These are phyloP conservation scores for Beris chalybata DNA, from an alignment of 2,888 invertebrate species.

Conservation along the genomic window DNA sequence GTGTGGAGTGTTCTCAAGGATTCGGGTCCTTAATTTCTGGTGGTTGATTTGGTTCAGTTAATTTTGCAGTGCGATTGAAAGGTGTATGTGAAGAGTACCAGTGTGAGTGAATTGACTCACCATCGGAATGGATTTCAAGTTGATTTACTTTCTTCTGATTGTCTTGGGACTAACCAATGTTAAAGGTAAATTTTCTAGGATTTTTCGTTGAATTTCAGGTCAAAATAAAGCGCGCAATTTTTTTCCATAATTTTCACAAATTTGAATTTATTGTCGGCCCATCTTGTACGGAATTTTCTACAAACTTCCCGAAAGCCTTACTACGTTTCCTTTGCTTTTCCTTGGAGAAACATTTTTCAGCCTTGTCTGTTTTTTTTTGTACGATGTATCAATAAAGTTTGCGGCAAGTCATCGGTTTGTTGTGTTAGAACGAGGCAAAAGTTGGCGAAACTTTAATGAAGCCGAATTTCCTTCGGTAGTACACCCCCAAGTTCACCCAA, in stretches of 20 bases:
- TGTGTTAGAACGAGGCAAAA: constrained; percentile 28
- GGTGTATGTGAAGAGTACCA: not conserved
- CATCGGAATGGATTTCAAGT: constrained; percentile 35
- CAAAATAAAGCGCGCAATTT: constrained; percentile 5
- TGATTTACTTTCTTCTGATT: constrained; percentile 24
- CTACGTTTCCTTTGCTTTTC: constrained; percentile 1
- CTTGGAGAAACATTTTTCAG: not conserved
- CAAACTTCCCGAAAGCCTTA: constrained; percentile 8
- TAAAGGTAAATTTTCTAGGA: constrained; percentile 32
- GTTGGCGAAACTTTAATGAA: constrained; percentile 33
- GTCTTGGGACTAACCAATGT: constrained; percentile 25
- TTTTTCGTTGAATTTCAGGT: too few relatives aligned
- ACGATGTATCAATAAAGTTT: constrained; percentile 28
- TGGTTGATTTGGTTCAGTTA: not conserved
- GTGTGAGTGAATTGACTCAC: not conserved
- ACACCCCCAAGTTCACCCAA: constrained; percentile 5
- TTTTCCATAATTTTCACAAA: constrained; percentile 3
- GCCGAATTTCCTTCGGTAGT: constrained; percentile 10
- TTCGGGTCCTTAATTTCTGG: not conserved
- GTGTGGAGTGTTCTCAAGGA: constrained; percentile 6
- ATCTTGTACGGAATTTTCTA: not conserved
- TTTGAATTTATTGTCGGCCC: not conserved
- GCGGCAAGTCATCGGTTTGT: constrained; percentile 32
- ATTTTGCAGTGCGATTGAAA: too few relatives aligned
- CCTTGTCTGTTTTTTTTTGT: not conserved